Conservation (phyloP, 2,888 invertebrate species). For the Tetragnatha montana region DNA sequence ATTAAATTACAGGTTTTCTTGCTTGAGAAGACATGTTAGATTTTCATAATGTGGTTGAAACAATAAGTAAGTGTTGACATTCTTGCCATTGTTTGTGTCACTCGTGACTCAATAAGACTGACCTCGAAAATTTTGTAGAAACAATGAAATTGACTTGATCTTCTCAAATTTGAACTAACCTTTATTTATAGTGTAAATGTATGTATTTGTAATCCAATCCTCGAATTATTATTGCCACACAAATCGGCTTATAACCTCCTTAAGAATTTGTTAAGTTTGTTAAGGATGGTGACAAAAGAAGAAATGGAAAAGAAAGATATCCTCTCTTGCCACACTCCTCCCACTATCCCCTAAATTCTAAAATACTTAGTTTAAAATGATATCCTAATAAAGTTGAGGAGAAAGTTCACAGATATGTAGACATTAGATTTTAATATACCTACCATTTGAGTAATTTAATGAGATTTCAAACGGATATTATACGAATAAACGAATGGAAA, state of each 20-base stretch:
- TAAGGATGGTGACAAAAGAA: no score
- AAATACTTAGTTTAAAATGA: no score
- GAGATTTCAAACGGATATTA: no score
- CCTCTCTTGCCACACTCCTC: no score
- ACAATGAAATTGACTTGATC: constrained; percentile 60
- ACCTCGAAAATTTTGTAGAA: constrained; percentile 55
- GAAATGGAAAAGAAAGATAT: no score
- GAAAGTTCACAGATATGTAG: no score
- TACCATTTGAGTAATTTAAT: no score
- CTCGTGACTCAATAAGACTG: constrained; percentile 54
- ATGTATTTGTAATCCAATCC: constrained; percentile 46
- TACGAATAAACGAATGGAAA: no score
- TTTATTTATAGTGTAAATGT: constrained; percentile 37
- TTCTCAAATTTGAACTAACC: constrained; percentile 24
- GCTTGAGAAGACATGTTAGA: constrained; percentile 29
- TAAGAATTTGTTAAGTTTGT: background rate
- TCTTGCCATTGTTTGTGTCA: constrained; percentile 39
- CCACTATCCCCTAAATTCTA: no score
- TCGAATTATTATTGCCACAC: background rate
- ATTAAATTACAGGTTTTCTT: constrained; percentile 40
- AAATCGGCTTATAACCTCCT: background rate
- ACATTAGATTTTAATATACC: no score
- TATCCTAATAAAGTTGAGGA: no score
- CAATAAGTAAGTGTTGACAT: constrained; percentile 56
- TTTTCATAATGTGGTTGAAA: constrained; percentile 33